Percentiles rank a stretch among this genome's conserved stretches.
These are phyloP conservation scores for Mesitornis unicolor DNA, from an alignment of 2,113 vertebrate species.

Conservation along the genomic window DNA sequence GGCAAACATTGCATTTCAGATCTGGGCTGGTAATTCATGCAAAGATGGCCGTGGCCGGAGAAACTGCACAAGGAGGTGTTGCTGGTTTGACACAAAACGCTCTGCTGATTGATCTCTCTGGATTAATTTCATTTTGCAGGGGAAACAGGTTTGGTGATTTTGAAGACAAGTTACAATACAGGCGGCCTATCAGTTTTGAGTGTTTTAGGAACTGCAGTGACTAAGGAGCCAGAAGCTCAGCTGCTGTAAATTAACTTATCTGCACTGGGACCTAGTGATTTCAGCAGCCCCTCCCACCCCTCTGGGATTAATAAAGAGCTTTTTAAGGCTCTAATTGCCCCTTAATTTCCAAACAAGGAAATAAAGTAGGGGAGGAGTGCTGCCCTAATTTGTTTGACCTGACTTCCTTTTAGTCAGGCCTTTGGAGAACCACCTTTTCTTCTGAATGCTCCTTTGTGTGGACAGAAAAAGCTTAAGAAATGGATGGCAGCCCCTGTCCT, in stretches of 20 bases:
- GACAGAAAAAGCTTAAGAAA: not conserved
- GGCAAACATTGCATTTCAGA: not conserved
- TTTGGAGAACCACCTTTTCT: not conserved
- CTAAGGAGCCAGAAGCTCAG: not conserved
- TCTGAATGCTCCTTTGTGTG: not conserved
- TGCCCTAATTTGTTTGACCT: rapidly evolving
- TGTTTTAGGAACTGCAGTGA: not conserved
- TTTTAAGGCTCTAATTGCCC: not conserved
- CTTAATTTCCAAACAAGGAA: not conserved
- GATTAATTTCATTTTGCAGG: not conserved
- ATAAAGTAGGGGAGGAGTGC: not conserved
- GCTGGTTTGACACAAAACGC: not conserved
- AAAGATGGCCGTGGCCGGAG: not conserved
- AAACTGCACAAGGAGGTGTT: not conserved
- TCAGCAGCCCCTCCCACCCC: not conserved
- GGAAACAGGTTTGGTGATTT: not conserved
- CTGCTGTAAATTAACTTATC: not conserved
- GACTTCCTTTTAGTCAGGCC: rapidly evolving
- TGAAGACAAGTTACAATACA: not conserved
- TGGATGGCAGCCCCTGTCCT: not conserved
- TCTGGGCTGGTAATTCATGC: not conserved
- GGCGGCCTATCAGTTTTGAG: not conserved
- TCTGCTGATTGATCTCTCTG: not conserved
- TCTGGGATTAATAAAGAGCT: not conserved
- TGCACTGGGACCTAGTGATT: rapidly evolving